phyloP scores from a whole-genome alignment of 2,888 invertebrate genomes.

The Cacoxenus indagator region DNA sequence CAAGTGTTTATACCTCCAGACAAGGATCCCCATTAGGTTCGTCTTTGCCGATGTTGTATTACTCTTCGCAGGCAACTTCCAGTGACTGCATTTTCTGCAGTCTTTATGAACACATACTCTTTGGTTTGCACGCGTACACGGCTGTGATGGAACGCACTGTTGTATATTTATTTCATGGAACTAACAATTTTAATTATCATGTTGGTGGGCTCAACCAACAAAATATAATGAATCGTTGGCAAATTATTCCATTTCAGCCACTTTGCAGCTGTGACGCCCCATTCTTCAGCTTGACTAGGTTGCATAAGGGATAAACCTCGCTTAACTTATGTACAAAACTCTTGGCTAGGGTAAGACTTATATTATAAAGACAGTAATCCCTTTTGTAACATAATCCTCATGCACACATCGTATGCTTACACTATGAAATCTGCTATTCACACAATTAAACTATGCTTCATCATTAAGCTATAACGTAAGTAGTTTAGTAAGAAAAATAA shows the following conservation, averaged over 20 bases:
- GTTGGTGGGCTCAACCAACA: conserved; percentile 66
- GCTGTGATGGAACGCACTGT: background rate
- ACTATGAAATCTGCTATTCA: background rate
- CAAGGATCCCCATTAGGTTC: too few relatives aligned
- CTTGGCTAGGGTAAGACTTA: background rate
- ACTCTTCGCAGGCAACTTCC: too few relatives aligned
- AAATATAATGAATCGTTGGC: conserved; percentile 52
- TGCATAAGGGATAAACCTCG: conserved; percentile 40
- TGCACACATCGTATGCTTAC: background rate
- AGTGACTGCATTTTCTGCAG: too few relatives aligned
- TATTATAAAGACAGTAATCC: conserved; percentile 38
- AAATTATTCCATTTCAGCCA: background rate
- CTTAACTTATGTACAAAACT: background rate
- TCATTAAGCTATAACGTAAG: background rate
- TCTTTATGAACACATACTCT: too few relatives aligned
- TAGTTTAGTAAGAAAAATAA: conserved; percentile 41
- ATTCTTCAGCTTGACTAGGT: conserved; percentile 32
- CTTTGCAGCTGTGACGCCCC: background rate
- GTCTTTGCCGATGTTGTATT: too few relatives aligned
- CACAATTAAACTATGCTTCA: background rate
- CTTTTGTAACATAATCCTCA: conserved; percentile 53
- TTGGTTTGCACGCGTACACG: too few relatives aligned
- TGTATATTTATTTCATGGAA: background rate
- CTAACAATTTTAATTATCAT: conserved; percentile 33
- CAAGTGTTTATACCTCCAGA: too few relatives aligned